These are phyloP conservation scores for Dysmachus trigonus DNA, from an alignment of 2,888 invertebrate species.

Conservation along the genomic window DNA sequence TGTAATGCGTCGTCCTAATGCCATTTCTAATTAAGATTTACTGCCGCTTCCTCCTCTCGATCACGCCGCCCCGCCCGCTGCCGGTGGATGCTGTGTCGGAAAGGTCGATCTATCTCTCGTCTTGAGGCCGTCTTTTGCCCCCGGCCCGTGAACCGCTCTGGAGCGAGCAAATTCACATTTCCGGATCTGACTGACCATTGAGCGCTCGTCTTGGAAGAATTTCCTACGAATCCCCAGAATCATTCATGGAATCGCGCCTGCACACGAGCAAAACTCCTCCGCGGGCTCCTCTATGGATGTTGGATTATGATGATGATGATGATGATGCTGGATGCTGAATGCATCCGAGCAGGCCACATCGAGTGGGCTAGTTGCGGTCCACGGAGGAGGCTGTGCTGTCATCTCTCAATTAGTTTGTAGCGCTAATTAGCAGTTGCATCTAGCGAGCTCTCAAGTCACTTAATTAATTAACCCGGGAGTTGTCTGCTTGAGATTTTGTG, in stretches of 20 bases:
- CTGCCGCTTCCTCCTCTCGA: not conserved
- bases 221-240: constrained; percentile 8
- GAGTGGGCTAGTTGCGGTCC: not conserved
- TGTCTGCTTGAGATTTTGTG: constrained; percentile 35
- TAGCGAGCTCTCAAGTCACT: constrained; percentile 5
- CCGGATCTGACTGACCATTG: not conserved
- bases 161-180: not conserved
- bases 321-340: too few relatives aligned
- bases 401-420: constrained; percentile 32
- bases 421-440: constrained; percentile 33
- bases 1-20: constrained; percentile 4
- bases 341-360: not conserved
- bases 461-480: constrained; percentile 26
- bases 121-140: not conserved
- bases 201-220: not conserved
- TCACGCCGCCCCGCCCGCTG: not conserved
- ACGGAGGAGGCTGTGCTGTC: constrained; percentile 11
- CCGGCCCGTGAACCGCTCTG: not conserved
- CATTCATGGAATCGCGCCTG: constrained; percentile 11
- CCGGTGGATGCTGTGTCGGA: not conserved
- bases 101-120: not conserved
- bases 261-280: not conserved
- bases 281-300: not conserved
- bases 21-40: constrained; percentile 31
- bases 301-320: too few relatives aligned